These are phyloP conservation scores for Litoditis marina DNA, from an alignment of 2,888 invertebrate species.

Conservation along the genomic window DNA sequence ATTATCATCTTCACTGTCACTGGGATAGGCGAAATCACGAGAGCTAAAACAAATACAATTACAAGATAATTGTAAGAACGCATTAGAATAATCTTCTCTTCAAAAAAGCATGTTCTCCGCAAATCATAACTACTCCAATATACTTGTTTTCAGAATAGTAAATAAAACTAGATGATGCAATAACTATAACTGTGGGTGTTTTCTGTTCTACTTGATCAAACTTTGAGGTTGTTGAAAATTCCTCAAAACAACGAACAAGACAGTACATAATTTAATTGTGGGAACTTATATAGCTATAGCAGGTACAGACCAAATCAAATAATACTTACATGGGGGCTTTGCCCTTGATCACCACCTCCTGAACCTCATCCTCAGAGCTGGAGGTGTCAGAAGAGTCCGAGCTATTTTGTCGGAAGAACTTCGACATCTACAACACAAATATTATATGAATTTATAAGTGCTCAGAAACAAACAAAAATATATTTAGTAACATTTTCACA, in stretches of 20 bases:
- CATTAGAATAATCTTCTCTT: no score
- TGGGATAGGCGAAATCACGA: constrained; percentile 48
- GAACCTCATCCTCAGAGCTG: constrained; percentile 46
- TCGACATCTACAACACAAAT: constrained; percentile 47
- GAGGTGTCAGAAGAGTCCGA: constrained; percentile 58
- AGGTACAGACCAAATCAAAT: not conserved
- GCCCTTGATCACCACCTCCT: constrained; percentile 16
- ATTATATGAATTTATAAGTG: not conserved
- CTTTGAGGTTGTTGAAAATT: no score
- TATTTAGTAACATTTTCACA: no score
- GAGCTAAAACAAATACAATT: no score
- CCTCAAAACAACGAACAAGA: no score
- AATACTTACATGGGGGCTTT: constrained; percentile 10
- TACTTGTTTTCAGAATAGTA: no score
- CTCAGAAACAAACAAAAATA: not conserved
- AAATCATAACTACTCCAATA: no score
- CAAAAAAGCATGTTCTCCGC: no score
- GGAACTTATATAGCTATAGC: not conserved
- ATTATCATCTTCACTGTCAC: constrained; percentile 68
- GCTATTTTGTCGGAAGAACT: constrained; percentile 51
- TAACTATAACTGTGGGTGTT: no score
- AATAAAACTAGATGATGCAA: no score
- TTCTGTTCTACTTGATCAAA: no score
- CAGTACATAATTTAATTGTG: not conserved
- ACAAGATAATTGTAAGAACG: no score